Base-by-base conservation (phyloP, 2,113 vertebrate genomes). In the Dicerorhinus sumatrensis region DNA sequence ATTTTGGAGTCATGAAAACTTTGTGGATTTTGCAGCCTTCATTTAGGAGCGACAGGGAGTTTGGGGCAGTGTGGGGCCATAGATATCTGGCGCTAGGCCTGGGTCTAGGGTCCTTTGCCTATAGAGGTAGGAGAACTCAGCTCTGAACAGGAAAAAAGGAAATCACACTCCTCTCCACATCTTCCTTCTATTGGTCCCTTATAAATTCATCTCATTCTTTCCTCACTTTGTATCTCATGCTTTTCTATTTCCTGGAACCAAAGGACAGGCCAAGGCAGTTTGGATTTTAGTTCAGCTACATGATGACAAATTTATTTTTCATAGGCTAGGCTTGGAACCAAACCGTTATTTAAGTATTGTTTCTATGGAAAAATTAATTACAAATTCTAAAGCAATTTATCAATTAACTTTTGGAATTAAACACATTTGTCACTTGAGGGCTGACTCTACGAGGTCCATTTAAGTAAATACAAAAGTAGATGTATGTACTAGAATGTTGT, bases 331-430 rank as follows among this genome's bases (percentile, higher is more conserved):
- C 63, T 92, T 84, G 42, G 80, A 87, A 95, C 18, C 58, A 95
- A 89, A 94, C 51, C 51, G 20, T 82, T 80, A 36, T 77, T 84
- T 79, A 95, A 97, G 60, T 88, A 94, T 93, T 82, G 42, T 96
- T 97, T 91, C 67, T 86, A 62, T 67, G 46, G 56, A 89, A 75
- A 92, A 89, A 76, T 48, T 87, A 77, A 70, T 93, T 77, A 67
- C 29, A 94, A 94, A 93, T 83, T 84, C 54, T 88, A 90, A 98
- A 91, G 54, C 77, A 69, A 94, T 94, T 96, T 96, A 62, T 93
- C 67, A 89, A 63, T 82, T 93, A 96, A 46, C 72, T 82, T 95
- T 95, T 91, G 54, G 60, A 96, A 96, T 91, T 85, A 96, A 97
- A 93, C 42, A 77, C 67, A 85, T 82, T 96, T 89, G 29, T 94